Evolutionary conservation across 2,113 vertebrate species (phyloP), one percentile per base, ranked within the genome.

Genomic region (Lamprologus lemairii): DNA sequence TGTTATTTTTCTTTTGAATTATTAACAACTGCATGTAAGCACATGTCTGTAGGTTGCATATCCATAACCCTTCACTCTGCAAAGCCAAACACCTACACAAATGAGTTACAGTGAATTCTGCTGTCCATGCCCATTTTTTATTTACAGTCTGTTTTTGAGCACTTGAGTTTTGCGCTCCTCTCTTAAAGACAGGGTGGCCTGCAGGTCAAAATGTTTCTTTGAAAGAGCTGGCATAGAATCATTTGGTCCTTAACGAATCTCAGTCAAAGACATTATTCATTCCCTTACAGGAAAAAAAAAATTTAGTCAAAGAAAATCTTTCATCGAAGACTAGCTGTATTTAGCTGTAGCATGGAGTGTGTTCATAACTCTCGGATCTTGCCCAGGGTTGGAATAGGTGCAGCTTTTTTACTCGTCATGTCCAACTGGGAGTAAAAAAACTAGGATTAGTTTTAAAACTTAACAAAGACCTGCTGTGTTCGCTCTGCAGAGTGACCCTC

Each of bases 391-490:
- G 63, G 16, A 53, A 68, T 55, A 9, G 5, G 79, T 65, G 79
- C 73, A 79, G 71, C 14, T 79, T 90, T 58, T 82, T 86, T 26
- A 28, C 82, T 82, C 51, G 31, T 71, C 78, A 31, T 87, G 88
- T 91, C 81, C 53, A 57, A 49, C 82, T 47, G 58, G 75, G 55
- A 85, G 79, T 84, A 79, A 82, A 86, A 86, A 83, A 47, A 75
- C 55, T 55, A 54, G 49, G 21, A 60, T 60, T 26, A 9, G 16
- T 55, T 83, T 87, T 49, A 55, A 79, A 79, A 19, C 7, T 19
- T 78, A 42, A 95, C 91, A 94, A 94, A 92, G 93, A 71, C 40
- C 31, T 11, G 80, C 90, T 91, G 83, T 94, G 88, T 93, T 86
- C 49, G 1, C 23, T 17, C 51, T 80, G 65, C 79, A 75, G 28